phyloP scores from a whole-genome alignment of 2,797 vertebrate species.

The Periparus ater region DNA sequence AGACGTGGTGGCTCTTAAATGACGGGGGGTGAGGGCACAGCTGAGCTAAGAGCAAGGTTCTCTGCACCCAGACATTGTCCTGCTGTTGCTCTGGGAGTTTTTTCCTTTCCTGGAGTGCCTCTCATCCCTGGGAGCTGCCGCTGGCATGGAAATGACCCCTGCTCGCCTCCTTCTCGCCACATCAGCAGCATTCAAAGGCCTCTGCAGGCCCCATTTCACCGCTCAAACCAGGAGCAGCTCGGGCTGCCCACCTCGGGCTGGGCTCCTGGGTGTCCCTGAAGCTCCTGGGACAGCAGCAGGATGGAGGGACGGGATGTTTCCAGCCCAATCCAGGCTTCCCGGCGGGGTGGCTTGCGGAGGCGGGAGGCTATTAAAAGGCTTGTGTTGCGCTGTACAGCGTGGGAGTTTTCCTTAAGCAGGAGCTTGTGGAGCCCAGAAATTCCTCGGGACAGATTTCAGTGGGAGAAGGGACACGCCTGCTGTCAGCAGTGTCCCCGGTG shows the following conservation, averaged over 20 bases:
- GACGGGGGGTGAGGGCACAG: not conserved
- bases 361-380: not conserved
- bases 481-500: not conserved
- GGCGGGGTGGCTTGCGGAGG: rapidly evolving
- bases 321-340: not conserved
- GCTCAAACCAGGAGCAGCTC: not conserved
- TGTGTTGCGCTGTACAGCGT: not conserved
- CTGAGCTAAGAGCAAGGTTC: not conserved
- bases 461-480: not conserved
- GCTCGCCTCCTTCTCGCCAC: rapidly evolving
- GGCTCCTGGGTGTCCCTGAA: not conserved
- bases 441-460: not conserved
- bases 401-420: slow-evolving; percentile 33
- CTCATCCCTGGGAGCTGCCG: not conserved
- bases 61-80: not conserved
- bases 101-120: not conserved
- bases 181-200: rapidly evolving
- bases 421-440: not conserved
- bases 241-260: not conserved
- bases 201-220: not conserved
- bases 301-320: not conserved
- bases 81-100: not conserved
- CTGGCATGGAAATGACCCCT: not conserved
- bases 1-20: rapidly evolving
- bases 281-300: not conserved